These are phyloP conservation scores for Orchesella flavescens DNA, from an alignment of 2,888 invertebrate species.

Conservation along the genomic window DNA sequence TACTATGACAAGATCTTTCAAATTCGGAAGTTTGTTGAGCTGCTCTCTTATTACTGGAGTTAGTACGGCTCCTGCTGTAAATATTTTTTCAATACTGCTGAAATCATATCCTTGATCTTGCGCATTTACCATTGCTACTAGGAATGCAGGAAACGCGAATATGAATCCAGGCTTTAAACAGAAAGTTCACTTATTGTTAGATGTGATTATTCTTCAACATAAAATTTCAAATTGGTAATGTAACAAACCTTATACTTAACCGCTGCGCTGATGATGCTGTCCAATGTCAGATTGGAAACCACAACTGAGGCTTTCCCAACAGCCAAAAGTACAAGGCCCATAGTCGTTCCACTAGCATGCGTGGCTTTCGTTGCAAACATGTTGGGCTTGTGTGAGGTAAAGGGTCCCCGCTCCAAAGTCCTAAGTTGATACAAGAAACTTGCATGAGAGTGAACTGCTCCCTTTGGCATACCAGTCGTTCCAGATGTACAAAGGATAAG, in stretches of 20 bases:
- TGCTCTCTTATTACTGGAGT: conserved; percentile 33
- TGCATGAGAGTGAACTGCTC: conserved; percentile 68
- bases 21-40: conserved; percentile 24
- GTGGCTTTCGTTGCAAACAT: conserved; percentile 65
- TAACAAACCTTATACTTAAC: conserved; percentile 64
- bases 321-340: conserved; percentile 36
- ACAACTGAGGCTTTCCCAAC: conserved; percentile 55
- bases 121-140: conserved; percentile 35
- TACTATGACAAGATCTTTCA: conserved; percentile 46
- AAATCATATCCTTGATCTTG: conserved; percentile 47
- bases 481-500: conserved; percentile 68
- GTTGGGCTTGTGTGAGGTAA: not conserved
- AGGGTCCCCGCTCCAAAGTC: conserved; percentile 14
- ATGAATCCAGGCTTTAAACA: conserved; percentile 48
- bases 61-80: conserved; percentile 39
- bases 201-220: no score
- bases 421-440: conserved; percentile 32
- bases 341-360: conserved; percentile 61
- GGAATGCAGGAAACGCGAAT: conserved; percentile 52
- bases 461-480: conserved; percentile 66
- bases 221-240: not conserved
- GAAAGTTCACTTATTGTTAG: not conserved
- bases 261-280: conserved; percentile 62
- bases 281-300: conserved; percentile 54
- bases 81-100: conserved; percentile 48